These are phyloP conservation scores for Lagorchestes hirsutus DNA, from an alignment of 2,797 vertebrate species.

Conservation along the genomic window DNA sequence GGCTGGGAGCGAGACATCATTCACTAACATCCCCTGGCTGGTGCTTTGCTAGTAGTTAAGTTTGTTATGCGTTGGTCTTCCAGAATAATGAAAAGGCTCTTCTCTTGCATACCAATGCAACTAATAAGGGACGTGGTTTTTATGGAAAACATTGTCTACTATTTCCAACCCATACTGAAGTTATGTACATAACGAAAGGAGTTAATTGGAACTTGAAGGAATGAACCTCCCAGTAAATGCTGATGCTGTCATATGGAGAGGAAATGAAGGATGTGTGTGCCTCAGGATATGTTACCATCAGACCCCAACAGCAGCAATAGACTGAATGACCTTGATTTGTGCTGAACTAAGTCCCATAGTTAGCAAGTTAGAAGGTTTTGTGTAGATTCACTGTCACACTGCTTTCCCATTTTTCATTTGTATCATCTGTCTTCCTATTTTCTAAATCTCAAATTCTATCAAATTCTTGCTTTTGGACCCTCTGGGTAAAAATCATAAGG, in stretches of 20 bases:
- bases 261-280: not conserved
- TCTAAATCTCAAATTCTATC: not conserved
- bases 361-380: not conserved
- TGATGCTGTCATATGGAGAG: not conserved
- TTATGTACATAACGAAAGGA: conserved; percentile 33
- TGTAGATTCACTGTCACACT: not conserved
- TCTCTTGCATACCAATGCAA: not conserved
- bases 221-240: conserved; percentile 24
- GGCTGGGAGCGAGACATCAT: not conserved
- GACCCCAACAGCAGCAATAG: not conserved
- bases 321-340: not conserved
- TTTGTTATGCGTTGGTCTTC: conserved; percentile 26
- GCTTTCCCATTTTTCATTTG: not conserved
- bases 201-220: conserved; percentile 45
- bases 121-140: conserved; percentile 33
- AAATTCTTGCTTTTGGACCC: not conserved
- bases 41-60: not conserved
- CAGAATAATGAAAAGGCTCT: conserved; percentile 27
- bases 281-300: not conserved
- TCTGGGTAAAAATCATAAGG: not conserved
- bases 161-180: conserved; percentile 55
- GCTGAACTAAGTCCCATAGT: not conserved
- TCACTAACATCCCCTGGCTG: conserved; percentile 23
- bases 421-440: not conserved
- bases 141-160: conserved; percentile 25